Evolutionary conservation across 2,113 vertebrate species (phyloP).

Genomic region (Cromileptes altivelis): DNA sequence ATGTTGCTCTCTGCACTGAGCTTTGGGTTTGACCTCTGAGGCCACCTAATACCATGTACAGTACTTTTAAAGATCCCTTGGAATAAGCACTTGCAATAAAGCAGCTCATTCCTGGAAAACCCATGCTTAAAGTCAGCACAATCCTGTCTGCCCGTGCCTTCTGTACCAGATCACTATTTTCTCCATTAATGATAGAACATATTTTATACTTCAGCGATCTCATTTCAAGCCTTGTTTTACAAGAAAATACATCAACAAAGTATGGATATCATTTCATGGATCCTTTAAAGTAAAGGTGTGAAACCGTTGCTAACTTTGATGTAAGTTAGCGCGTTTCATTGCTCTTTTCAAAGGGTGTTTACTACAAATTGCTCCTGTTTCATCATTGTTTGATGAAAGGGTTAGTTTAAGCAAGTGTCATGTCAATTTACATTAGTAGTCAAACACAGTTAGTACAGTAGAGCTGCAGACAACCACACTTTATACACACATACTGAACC

Average conservation of each 20-base stretch:
- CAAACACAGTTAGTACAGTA: constrained; percentile 20
- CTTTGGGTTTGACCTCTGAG: constrained; percentile 14
- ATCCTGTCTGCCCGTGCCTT: not conserved
- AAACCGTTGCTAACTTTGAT: constrained; percentile 2
- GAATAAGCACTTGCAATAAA: not conserved
- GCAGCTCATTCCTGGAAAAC: not conserved
- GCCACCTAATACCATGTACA: constrained; percentile 1
- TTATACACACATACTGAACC: constrained; percentile 22
- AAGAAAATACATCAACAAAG: not conserved
- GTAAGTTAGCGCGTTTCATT: not conserved
- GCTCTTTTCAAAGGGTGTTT: constrained; percentile 15
- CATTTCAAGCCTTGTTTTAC: not conserved
- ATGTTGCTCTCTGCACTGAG: not conserved
- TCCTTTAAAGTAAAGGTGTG: not conserved
- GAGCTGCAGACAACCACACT: constrained; percentile 11
- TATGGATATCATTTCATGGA: not conserved
- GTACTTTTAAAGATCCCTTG: not conserved
- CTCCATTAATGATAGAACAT: not conserved
- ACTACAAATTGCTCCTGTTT: constrained; percentile 7
- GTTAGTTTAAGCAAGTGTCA: not conserved
- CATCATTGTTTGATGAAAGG: constrained; percentile 23
- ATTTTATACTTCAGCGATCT: not conserved
- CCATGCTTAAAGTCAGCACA: not conserved
- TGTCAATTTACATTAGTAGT: constrained; percentile 30
- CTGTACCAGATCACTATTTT: not conserved